Base-by-base conservation (phyloP, 1,140 invertebrate species). In the Caenorhabditis brenneri region DNA sequence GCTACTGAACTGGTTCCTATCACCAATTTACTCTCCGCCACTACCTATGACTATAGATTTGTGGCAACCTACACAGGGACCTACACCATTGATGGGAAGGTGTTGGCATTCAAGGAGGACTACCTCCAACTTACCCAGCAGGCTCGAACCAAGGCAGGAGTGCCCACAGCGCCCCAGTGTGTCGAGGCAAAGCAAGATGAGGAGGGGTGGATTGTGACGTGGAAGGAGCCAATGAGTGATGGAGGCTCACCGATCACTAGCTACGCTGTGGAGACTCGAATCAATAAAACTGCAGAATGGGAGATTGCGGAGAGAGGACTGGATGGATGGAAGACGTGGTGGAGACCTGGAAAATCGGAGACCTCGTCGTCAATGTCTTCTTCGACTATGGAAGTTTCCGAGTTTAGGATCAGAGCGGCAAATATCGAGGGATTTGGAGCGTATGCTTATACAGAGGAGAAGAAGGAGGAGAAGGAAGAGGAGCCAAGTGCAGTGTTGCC, bases 291-390 rank as follows among this genome's bases (percentile, higher is more conserved):
- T 2, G 69, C 86, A 6, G 89, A 90, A 58, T 90, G 89, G 89
- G 88, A 91, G 36, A 90, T 91, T 27, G 90, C 90, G 15, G 89
- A 90, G 79, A 24, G 89, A 55, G 88, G 88, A 3, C 49, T 90
- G 15, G 88, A 89, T 29, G 79, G 85, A 10, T 87, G 60, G 79
- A 84, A 87, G 69, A 36, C 85, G 16, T 84, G 85, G 79, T 87
- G 85, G 85, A 69, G 86, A 31, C 86, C 86, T 10, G 78, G 53
- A n/a, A 79, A 84, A 81, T 46, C 82, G 19, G 53, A 85, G 39
- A 74, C 65, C 3, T 42, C 65, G 0, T 74, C 65, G 42, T 74
- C 65, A n/a, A n/a, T n/a, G n/a, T n/a, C n/a, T 4, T 42, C 36
- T 10, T 42, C 65, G 12, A 19, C 65, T 12, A 58, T 27, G 12